Conservation (phyloP, 1,140 invertebrate genomes). For the Agrilus planipennis region DNA sequence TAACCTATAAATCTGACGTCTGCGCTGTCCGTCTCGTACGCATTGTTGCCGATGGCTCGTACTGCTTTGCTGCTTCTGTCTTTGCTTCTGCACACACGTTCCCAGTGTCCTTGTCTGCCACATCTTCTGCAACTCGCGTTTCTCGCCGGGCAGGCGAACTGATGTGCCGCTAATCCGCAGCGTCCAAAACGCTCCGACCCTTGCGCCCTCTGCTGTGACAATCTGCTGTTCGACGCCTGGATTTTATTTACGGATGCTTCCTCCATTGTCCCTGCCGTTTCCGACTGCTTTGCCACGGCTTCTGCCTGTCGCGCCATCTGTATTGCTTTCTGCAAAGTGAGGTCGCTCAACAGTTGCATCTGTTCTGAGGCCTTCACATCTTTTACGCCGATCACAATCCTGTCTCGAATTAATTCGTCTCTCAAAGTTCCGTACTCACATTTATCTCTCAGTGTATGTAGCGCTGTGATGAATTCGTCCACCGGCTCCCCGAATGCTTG, state of each 20-base stretch:
- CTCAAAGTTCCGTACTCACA: conserved; percentile 29
- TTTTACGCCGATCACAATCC: conserved; percentile 28
- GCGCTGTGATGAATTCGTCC: conserved; percentile 30
- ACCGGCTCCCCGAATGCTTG: conserved; percentile 26
- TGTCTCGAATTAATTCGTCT: conserved; percentile 30
- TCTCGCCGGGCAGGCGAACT: conserved; percentile 17
- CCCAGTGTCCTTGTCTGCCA: conserved; percentile 18
- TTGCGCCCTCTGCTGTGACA: too few species aligned
- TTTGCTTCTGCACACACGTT: conserved; percentile 13
- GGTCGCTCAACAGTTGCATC: conserved; percentile 15
- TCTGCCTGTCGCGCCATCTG: conserved; percentile 14
- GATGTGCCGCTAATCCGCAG: too few species aligned
- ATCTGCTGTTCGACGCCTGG: conserved; percentile 4
- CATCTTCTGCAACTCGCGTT: conserved; percentile 14
- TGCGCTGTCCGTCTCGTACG: too few species aligned
- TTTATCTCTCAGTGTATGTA: conserved; percentile 26
- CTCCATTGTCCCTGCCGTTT: neutral
- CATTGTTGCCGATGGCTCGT: too few species aligned
- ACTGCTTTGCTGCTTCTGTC: neutral
- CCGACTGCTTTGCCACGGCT: conserved; percentile 13
- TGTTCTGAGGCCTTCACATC: conserved; percentile 19
- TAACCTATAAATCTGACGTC: too few species aligned
- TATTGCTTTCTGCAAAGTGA: conserved; percentile 17
- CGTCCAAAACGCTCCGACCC: too few species aligned
- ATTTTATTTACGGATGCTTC: neutral